A percentile compares a stretch with the other conserved stretches of the same genome.
Evolutionary conservation across 2,113 vertebrate genomes (phyloP).

Genomic region (Alectura lathami): DNA sequence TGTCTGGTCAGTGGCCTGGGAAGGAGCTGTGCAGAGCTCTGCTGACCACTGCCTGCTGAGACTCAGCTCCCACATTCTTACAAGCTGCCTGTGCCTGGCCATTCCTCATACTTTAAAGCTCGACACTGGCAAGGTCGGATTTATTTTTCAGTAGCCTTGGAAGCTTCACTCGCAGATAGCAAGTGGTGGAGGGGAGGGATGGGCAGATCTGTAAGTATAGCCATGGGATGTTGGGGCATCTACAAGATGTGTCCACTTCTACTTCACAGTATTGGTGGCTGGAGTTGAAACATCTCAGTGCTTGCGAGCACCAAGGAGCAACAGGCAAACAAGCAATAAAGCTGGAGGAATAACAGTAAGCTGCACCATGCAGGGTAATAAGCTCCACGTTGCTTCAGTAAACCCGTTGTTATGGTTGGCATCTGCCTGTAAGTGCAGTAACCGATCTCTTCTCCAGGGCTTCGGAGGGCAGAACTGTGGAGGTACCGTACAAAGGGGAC

Average conservation of each 20-base stretch:
- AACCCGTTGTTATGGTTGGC: not conserved
- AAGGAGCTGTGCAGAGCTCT: not conserved
- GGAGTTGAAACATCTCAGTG: not conserved
- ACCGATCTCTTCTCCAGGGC: constrained; percentile 78
- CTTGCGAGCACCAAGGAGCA: not conserved
- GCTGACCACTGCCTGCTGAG: not conserved
- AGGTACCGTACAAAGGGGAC: constrained; percentile 91
- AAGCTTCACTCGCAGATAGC: not conserved
- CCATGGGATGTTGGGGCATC: not conserved
- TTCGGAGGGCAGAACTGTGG: constrained; percentile 92
- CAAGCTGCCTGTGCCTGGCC: not conserved
- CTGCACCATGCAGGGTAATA: not conserved
- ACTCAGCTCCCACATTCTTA: not conserved
- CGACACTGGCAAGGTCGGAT: not conserved
- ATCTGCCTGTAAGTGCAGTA: not conserved
- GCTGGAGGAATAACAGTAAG: not conserved
- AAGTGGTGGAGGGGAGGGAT: not conserved
- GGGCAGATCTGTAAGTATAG: not conserved
- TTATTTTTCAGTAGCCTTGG: not conserved
- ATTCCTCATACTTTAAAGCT: not conserved
- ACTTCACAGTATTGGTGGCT: not conserved
- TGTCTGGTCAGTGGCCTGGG: not conserved
- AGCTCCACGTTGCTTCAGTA: not conserved
- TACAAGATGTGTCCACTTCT: not conserved
- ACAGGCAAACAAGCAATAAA: not conserved